Evolutionary conservation across 1,140 invertebrate species (phyloP).

Genomic region (Papilio dardanus): DNA sequence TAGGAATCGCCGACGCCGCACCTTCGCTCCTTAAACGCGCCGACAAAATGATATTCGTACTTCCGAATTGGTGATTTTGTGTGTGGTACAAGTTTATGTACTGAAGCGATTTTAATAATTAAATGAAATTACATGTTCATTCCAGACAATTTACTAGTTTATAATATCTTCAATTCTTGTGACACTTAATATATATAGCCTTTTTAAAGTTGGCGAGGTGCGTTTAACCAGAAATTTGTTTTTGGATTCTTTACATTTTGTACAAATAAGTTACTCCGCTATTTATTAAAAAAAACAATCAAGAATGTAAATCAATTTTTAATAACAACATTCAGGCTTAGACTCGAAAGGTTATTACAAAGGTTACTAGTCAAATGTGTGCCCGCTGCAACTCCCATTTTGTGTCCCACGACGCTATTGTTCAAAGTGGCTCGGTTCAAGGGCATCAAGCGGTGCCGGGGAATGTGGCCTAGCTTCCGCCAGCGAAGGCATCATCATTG

Average conservation of each 20-base stretch:
- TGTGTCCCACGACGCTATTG: conserved; percentile 44
- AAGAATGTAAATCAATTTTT: too few relatives aligned
- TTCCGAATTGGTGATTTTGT: conserved; percentile 61
- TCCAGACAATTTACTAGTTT: too few relatives aligned
- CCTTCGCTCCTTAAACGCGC: conserved; percentile 33
- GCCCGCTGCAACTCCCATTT: conserved; percentile 32
- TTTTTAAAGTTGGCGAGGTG: background rate
- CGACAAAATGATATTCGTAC: conserved; percentile 58
- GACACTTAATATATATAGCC: too few relatives aligned
- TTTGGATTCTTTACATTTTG: background rate
- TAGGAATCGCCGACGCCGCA: conserved; percentile 35
- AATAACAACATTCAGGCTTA: too few relatives aligned
- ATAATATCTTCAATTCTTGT: too few relatives aligned
- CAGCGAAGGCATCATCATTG: conserved; percentile 41
- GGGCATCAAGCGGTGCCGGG: conserved; percentile 55
- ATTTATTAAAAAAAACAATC: too few relatives aligned
- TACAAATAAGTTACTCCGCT: too few relatives aligned
- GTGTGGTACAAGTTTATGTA: conserved; percentile 42
- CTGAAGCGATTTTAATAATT: conserved; percentile 40
- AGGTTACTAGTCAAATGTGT: background rate
- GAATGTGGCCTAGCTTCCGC: conserved; percentile 73
- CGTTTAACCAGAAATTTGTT: too few relatives aligned
- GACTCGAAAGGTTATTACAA: too few relatives aligned
- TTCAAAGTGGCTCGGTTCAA: conserved; percentile 60
- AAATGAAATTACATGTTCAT: background rate